These are phyloP conservation scores for Scomber scombrus DNA, from an alignment of 2,113 vertebrate genomes.

Conservation along the genomic window DNA sequence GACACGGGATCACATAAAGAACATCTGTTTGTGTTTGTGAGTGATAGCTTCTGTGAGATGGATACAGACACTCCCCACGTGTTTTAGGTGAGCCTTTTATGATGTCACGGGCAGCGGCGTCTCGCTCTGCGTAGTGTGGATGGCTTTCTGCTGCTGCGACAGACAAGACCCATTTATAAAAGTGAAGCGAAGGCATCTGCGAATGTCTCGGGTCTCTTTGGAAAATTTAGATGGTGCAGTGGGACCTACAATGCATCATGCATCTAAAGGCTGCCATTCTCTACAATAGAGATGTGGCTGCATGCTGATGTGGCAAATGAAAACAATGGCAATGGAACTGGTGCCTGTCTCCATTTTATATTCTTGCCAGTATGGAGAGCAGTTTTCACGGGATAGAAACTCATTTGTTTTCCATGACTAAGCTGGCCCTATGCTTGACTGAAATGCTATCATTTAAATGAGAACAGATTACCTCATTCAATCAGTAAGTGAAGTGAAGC, in stretches of 20 bases:
- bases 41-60: conserved; percentile 48
- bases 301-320: conserved; percentile 66
- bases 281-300: conserved; percentile 59
- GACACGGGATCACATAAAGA: conserved; percentile 69
- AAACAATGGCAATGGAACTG: conserved; percentile 56
- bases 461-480: conserved; percentile 79
- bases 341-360: conserved; percentile 53
- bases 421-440: conserved; percentile 67
- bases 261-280: conserved; percentile 47
- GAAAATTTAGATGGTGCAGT: conserved; percentile 59
- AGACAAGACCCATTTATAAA: conserved; percentile 76
- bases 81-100: conserved; percentile 61
- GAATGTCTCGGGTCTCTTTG: conserved; percentile 50
- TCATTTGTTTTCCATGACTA: conserved; percentile 79
- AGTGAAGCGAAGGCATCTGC: conserved; percentile 54
- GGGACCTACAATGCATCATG: conserved; percentile 54
- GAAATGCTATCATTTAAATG: conserved; percentile 79
- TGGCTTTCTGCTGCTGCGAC: conserved; percentile 20
- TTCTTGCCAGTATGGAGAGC: conserved; percentile 55
- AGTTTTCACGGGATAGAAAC: conserved; percentile 64
- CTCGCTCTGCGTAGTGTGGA: conserved; percentile 48
- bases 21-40: conserved; percentile 74
- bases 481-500: conserved; percentile 76
- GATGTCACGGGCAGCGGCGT: conserved; percentile 60
- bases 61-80: conserved; percentile 35